Evolutionary conservation across 1,140 invertebrate species (phyloP), one percentile per base, ranked within the genome.

Genomic region (Sinella curviseta): DNA sequence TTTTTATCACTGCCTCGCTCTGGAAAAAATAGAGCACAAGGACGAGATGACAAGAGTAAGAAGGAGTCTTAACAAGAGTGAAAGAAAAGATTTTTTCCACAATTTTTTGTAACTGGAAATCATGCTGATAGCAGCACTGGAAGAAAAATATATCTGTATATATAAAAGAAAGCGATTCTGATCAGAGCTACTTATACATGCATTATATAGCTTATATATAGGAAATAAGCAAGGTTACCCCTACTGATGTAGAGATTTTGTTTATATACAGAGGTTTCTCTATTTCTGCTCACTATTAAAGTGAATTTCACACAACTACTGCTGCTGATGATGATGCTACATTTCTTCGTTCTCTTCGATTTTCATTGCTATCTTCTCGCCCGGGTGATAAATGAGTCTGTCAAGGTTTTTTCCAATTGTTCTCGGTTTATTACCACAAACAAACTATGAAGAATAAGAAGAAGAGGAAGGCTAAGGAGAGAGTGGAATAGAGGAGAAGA

Each of bases 391-490:
- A 70, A 70, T 70, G 65, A 70, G 65, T 70, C 65, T 70, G 65
- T 70, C 65, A 70, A 70, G 65, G 65, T 70, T 70, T 70, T 65
- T 70, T 70, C 65, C 65, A 70, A 70, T 70, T 70, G 26, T 70
- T 70, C 65, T 70, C 65, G 65, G 65, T 70, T 70, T 70, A 70
- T 70, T 70, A 70, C 65, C 65, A 70, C 65, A 70, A 70, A 70
- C 65, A 70, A 70, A 70, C 65, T 70, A 30, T 70, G 65, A 70
- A 70, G 65, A 70, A 70, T 31, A 70, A 8, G 8, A 70, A 70
- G 31, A 70, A 33, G 31, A 33, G 31, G 65, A 60, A 60, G 39
- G 8, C 20, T 12, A 48, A 48, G 39, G 20, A 48, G 39, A 48
- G 20, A 48, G 20, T 8, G 14, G 24, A 65, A n/a, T n/a, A 16